Base-by-base conservation (phyloP, 1,140 invertebrate species). In the Penaeus vannamei region DNA sequence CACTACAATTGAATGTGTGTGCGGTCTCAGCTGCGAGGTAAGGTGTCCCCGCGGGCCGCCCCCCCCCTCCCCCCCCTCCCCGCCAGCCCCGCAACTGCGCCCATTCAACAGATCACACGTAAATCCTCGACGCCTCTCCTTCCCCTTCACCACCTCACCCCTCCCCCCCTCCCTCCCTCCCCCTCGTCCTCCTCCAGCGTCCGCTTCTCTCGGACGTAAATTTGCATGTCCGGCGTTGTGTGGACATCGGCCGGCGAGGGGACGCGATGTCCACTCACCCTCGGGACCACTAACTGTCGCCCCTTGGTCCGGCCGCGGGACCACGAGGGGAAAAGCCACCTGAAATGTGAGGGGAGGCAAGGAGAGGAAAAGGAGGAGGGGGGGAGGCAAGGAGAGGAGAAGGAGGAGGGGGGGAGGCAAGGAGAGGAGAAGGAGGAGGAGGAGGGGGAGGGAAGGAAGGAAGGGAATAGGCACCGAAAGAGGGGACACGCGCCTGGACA, bases 231-330 rank as follows among this genome's bases (percentile, higher is more conserved):
- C 46, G 26, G 79, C 32, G 59, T 81, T 64, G 86, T 83, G 86
- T 69, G 79, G 86, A 87, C 86, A 83, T 62, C 53, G 86, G 32
- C 42, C 42, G 66, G 86, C 86, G 61, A 32, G 72, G 80, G 86
- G 80, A 61, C 61, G 62, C 42, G 42, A 36, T 26, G 79, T 76
- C 20, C 64, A 20, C 29, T 36, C 53, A 22, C 86, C 86, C 86
- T 62, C 36, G 86, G 86, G 86, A 72, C 86, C 79, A 69, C 79
- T 87, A 87, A 87, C 86, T 87, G 86, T 87, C 86, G 69, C 79
- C 86, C 86, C 86, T 87, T 80, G 86, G 61, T 82, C 86, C 86
- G 59, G 66, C 69, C 61, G 23, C 64, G 85, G 72, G 64, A 53
- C 84, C 32, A 53, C 32, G 69, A 87, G 86, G 80, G 86, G 79